Conservation (phyloP, 1,140 invertebrate genomes). For the Riptortus pedestris region DNA sequence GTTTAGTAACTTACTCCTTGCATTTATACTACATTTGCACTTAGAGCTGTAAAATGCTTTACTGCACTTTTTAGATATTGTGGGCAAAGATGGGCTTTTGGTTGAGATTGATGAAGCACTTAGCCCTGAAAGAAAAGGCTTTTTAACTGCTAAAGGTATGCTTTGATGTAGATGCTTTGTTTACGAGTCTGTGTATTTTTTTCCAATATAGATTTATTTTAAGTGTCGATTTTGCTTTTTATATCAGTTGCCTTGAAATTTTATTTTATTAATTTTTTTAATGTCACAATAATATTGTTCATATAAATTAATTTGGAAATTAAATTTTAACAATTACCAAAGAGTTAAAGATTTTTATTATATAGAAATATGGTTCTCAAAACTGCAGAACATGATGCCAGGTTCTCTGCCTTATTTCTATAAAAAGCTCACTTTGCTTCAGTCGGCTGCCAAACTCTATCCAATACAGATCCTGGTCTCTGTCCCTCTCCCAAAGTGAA, state of each 20-base stretch:
- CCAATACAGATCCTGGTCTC: conserved; percentile 12
- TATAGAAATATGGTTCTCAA: conserved; percentile 16
- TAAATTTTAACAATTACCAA: no score
- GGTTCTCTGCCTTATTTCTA: conserved; percentile 23
- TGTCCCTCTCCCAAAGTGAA: neutral
- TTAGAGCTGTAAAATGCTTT: conserved; percentile 11
- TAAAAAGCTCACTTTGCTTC: conserved; percentile 26
- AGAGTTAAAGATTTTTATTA: no score
- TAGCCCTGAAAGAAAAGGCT: conserved; percentile 25
- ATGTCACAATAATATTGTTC: no score
- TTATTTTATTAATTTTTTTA: no score
- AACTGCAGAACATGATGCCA: conserved; percentile 26
- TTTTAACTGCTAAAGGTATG: conserved; percentile 26
- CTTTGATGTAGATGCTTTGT: neutral
- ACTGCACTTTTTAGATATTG: conserved; percentile 27
- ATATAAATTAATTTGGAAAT: no score
- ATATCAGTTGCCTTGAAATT: no score
- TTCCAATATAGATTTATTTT: neutral
- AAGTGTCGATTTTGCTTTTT: no score
- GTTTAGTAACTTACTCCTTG: no score
- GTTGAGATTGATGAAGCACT: conserved; percentile 25
- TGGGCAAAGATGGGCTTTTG: conserved; percentile 24
- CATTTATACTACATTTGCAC: conserved; percentile 3
- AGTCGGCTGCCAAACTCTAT: conserved; percentile 25
- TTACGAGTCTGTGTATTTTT: neutral